Evolutionary conservation across 1,140 invertebrate genomes (phyloP).

Genomic region (Drosophila mauritiana): DNA sequence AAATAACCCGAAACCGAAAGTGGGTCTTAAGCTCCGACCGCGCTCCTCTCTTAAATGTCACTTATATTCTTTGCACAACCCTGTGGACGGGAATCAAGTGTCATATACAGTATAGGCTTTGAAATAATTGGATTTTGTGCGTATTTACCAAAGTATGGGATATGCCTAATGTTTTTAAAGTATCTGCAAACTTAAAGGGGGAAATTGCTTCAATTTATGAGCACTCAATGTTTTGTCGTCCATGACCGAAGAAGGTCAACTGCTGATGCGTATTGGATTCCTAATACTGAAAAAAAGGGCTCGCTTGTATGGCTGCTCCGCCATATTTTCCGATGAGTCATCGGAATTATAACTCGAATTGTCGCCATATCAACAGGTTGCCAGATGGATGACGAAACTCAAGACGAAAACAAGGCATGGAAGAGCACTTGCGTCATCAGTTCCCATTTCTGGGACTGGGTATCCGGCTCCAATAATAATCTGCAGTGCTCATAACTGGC

Average conservation of each 20-base stretch:
- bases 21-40: constrained; percentile 39
- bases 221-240: constrained; percentile 8
- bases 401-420: constrained; percentile 1
- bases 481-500: constrained; percentile 49
- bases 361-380: constrained; percentile 60
- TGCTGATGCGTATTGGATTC: constrained; percentile 16
- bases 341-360: constrained; percentile 23
- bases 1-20: constrained; percentile 52
- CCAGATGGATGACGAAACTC: constrained; percentile 23
- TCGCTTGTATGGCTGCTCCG: constrained; percentile 16
- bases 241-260: not conserved
- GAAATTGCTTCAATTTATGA: constrained; percentile 20
- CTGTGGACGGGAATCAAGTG: constrained; percentile 29
- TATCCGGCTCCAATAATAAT: constrained; percentile 35
- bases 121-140: not conserved
- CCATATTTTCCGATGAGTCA: constrained; percentile 43
- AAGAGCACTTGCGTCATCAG: constrained; percentile 43
- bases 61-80: constrained; percentile 33
- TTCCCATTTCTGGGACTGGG: not conserved
- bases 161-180: not conserved
- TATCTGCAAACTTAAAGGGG: constrained; percentile 8
- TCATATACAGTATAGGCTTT: constrained; percentile 28
- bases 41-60: constrained; percentile 3
- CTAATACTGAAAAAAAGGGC: not conserved
- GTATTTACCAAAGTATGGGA: not conserved